Percentiles rank a stretch among this genome's conserved stretches.
phyloP scores from a whole-genome alignment of 1,140 invertebrate genomes.

The Bombus balteatus region DNA sequence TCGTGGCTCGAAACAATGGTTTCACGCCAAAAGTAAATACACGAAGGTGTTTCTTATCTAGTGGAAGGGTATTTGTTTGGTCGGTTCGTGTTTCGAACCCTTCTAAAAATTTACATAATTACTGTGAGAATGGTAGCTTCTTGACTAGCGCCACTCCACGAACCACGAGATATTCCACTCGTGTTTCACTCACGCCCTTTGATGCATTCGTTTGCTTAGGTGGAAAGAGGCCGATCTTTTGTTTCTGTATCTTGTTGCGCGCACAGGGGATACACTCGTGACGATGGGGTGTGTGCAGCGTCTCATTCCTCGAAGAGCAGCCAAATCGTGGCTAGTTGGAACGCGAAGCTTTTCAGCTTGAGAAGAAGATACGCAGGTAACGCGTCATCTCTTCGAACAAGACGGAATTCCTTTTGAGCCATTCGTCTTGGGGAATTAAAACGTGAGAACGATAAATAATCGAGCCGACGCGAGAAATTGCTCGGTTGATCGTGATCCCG shows the following conservation, averaged over 20 bases:
- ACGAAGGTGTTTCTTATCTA: background rate
- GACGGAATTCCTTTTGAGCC: conserved; percentile 36
- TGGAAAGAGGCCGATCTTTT: conserved; percentile 54
- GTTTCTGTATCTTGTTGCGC: conserved; percentile 63
- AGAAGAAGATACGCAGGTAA: background rate
- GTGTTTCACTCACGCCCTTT: conserved; percentile 40
- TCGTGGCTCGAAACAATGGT: conserved; percentile 22
- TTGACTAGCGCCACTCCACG: conserved; percentile 54
- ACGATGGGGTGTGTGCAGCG: conserved; percentile 31
- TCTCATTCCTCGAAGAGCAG: conserved; percentile 29
- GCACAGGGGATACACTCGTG: conserved; percentile 35
- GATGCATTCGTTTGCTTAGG: conserved; percentile 61
- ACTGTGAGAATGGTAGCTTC: conserved; percentile 62
- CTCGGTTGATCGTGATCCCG: background rate
- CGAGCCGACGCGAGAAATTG: background rate
- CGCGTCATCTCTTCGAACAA: conserved; percentile 6
- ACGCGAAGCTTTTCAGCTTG: conserved; percentile 12
- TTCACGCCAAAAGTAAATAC: conserved; percentile 39
- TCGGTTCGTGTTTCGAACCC: conserved; percentile 34
- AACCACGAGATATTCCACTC: conserved; percentile 18
- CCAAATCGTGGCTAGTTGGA: conserved; percentile 37
- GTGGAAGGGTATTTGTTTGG: conserved; percentile 49
- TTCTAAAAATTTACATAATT: conserved; percentile 65
- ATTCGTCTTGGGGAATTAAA: conserved; percentile 38
- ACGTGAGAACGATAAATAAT: conserved; percentile 67